phyloP scores from a whole-genome alignment of 2,888 invertebrate species.

The Xanthorhoe designata region DNA sequence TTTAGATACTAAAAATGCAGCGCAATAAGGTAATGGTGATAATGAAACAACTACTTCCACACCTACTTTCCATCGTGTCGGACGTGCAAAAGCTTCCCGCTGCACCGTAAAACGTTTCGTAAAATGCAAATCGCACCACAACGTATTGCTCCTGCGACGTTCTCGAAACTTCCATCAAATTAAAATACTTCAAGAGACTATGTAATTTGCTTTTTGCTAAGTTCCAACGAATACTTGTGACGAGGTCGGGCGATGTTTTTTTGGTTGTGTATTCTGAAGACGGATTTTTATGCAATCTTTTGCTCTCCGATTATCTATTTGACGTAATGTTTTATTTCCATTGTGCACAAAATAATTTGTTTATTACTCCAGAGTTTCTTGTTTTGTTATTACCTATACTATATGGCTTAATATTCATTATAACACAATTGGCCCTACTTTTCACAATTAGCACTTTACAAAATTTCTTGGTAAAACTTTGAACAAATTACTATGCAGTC shows the following conservation, averaged over 20 bases:
- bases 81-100: conserved; percentile 36
- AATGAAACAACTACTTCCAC: conserved; percentile 15
- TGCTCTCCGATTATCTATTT: too few species aligned
- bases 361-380: too few species aligned
- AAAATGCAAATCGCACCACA: conserved; percentile 79
- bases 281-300: too few species aligned
- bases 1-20: not conserved
- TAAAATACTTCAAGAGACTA: conserved; percentile 75
- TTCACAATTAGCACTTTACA: too few species aligned
- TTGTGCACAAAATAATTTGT: too few species aligned
- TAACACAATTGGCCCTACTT: too few species aligned
- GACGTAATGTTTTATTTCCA: too few species aligned
- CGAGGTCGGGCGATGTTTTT: not conserved
- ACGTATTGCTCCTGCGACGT: conserved; percentile 72
- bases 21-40: conserved; percentile 2
- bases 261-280: not conserved
- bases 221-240: not conserved
- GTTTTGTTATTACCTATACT: not conserved
- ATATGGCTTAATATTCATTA: not conserved
- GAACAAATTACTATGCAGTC: not conserved
- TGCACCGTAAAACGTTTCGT: conserved; percentile 75
- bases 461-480: not conserved
- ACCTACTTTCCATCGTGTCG: conserved; percentile 33
- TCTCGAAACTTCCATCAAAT: conserved; percentile 71
- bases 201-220: conserved; percentile 65